Evolutionary conservation across 37 sponge, comb jelly and placozoan genomes (phyloP).

Genomic region (Aplysina aerophoba): DNA sequence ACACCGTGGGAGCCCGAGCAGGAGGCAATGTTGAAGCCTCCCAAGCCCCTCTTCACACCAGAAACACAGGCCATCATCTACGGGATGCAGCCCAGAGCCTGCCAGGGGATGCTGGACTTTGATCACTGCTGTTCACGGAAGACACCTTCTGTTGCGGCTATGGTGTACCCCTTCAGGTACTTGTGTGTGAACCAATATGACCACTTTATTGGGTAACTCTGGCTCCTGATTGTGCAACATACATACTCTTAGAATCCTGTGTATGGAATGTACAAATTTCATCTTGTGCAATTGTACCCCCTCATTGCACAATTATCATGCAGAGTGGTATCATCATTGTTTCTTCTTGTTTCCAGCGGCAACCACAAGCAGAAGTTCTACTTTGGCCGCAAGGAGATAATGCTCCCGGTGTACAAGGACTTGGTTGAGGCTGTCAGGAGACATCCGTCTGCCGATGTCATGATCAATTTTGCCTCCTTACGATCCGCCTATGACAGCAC

Average conservation of each 20-base stretch:
- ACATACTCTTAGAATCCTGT: too few relatives aligned
- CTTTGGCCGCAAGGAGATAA: conserved; percentile 94
- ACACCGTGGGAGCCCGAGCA: conserved; percentile 57
- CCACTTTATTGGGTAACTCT: not conserved
- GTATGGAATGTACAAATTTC: too few relatives aligned
- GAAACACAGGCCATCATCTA: conserved; percentile 77
- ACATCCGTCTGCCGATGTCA: conserved; percentile 82
- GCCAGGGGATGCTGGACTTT: conserved; percentile 93
- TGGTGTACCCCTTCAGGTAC: conserved; percentile 95
- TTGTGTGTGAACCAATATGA: not conserved
- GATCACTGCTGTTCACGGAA: conserved; percentile 88
- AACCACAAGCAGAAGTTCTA: conserved; percentile 97
- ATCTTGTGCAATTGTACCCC: too few relatives aligned
- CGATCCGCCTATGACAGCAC: conserved; percentile 93
- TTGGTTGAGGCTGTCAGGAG: conserved; percentile 83
- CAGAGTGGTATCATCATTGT: not conserved
- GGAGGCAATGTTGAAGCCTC: conserved; percentile 26
- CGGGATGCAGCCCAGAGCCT: conserved; percentile 95
- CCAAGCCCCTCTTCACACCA: conserved; percentile 65
- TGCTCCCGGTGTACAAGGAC: conserved; percentile 96
- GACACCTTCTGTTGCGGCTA: conserved; percentile 91
- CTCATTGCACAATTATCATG: not conserved
- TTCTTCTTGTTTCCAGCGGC: conserved; percentile 60
- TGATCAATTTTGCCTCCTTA: conserved; percentile 96
- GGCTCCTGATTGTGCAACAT: not conserved